These are phyloP conservation scores for Drosophila multiciliata DNA, from an alignment of 2,888 invertebrate genomes.

Conservation along the genomic window DNA sequence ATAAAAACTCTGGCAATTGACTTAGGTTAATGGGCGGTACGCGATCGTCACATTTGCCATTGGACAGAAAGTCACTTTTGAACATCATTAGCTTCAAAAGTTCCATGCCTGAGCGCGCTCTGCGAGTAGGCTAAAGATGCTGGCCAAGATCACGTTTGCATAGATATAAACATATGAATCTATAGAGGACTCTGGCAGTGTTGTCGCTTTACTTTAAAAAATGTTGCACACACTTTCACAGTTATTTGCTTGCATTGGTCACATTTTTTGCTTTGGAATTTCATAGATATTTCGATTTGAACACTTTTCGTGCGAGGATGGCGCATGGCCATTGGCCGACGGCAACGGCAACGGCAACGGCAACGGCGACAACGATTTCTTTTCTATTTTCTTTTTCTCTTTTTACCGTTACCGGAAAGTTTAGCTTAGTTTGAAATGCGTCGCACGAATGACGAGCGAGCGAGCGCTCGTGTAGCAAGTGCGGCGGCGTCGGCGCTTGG, in stretches of 20 bases:
- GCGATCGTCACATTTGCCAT: conserved; percentile 86
- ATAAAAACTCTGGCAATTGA: conserved; percentile 90
- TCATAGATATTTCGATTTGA: conserved; percentile 40
- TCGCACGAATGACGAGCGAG: conserved; percentile 56
- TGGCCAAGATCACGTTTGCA: conserved; percentile 16
- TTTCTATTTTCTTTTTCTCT: not conserved
- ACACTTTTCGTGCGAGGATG: conserved; percentile 43
- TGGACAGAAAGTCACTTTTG: conserved; percentile 85
- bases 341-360: conserved; percentile 56
- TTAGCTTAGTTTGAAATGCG: conserved; percentile 44
- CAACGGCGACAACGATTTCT: conserved; percentile 12
- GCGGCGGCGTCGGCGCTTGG: conserved; percentile 77
- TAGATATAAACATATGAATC: conserved; percentile 9
- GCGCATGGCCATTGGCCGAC: conserved; percentile 64
- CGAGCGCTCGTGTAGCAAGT: conserved; percentile 63
- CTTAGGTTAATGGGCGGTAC: conserved; percentile 91
- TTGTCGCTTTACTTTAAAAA: conserved; percentile 8
- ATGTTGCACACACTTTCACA: conserved; percentile 35
- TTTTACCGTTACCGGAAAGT: conserved; percentile 53
- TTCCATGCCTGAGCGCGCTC: conserved; percentile 81
- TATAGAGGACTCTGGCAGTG: not conserved
- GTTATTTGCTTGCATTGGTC: conserved; percentile 33
- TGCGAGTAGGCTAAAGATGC: conserved; percentile 21
- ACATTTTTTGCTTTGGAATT: conserved; percentile 36
- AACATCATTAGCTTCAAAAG: conserved; percentile 85